phyloP scores from a whole-genome alignment of 1,140 invertebrate species.

The Atta cephalotes region DNA sequence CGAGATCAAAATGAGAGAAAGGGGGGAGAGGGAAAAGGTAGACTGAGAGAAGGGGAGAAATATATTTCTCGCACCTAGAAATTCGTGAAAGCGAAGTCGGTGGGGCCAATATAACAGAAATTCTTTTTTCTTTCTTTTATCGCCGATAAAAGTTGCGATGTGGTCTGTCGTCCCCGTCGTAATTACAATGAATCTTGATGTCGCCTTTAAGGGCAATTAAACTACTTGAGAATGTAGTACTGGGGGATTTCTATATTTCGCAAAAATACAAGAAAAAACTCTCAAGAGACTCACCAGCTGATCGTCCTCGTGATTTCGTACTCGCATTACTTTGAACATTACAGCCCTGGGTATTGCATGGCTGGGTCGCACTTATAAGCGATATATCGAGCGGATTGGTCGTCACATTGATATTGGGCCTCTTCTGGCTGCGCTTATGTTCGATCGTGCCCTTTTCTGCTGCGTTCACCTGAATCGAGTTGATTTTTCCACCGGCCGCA shows the following conservation, averaged over 20 bases:
- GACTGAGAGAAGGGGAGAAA: background rate
- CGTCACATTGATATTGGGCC: conserved; percentile 88
- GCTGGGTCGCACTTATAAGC: conserved; percentile 61
- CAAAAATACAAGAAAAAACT: background rate
- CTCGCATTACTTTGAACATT: conserved; percentile 71
- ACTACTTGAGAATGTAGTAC: background rate
- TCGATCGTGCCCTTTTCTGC: conserved; percentile 26
- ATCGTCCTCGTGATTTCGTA: conserved; percentile 77
- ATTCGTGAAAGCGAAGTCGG: background rate
- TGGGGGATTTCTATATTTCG: background rate
- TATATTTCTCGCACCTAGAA: conserved; percentile 13
- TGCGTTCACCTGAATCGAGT: conserved; percentile 60
- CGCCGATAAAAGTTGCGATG: background rate
- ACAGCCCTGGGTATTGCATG: conserved; percentile 73
- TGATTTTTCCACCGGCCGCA: conserved; percentile 62
- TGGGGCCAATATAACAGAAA: background rate
- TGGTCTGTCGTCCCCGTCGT: background rate
- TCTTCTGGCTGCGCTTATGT: conserved; percentile 72
- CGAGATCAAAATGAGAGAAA: background rate
- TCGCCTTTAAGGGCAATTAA: background rate
- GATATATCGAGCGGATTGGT: conserved; percentile 88
- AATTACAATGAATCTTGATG: background rate
- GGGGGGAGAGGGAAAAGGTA: background rate
- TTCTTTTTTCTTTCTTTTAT: conserved; percentile 13
- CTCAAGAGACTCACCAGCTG: conserved; percentile 77